Percentiles rank a stretch among this genome's conserved stretches.
These are phyloP conservation scores for Ochropleura plecta DNA, from an alignment of 2,888 invertebrate genomes.

Conservation along the genomic window DNA sequence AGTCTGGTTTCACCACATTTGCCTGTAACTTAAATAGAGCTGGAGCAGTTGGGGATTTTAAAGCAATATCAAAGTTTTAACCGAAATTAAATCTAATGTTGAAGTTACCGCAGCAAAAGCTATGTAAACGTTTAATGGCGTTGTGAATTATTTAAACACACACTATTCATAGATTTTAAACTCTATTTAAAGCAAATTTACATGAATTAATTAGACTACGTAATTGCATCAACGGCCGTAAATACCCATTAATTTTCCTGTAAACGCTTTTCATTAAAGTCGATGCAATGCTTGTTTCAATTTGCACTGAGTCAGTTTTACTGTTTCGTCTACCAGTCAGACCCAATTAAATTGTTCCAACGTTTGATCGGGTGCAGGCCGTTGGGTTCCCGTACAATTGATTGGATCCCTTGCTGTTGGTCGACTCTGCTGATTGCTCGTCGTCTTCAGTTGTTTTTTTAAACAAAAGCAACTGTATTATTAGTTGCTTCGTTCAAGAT, in stretches of 20 bases:
- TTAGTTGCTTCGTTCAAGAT: conserved; percentile 22
- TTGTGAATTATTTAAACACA: not conserved
- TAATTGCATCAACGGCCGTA: not conserved
- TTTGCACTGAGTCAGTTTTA: conserved; percentile 68
- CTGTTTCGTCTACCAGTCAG: conserved; percentile 64
- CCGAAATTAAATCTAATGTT: conserved; percentile 7
- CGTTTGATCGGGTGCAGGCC: conserved; percentile 61
- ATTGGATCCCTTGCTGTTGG: conserved; percentile 50
- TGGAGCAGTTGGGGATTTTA: not conserved
- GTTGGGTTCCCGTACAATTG: conserved; percentile 65
- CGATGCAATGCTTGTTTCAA: conserved; percentile 63
- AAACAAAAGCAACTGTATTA: conserved; percentile 45
- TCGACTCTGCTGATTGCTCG: conserved; percentile 43
- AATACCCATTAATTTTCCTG: conserved; percentile 15
- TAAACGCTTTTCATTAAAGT: conserved; percentile 45
- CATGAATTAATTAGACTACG: conserved; percentile 6
- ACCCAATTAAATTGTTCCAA: conserved; percentile 71
- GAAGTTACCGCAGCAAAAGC: not conserved
- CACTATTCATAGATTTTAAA: not conserved
- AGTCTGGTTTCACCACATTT: not conserved
- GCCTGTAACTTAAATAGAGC: not conserved
- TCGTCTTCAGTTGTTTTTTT: conserved; percentile 42
- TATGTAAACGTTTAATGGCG: not conserved
- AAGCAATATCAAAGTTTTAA: conserved; percentile 1
- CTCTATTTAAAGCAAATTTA: conserved; percentile 8